phyloP scores from a whole-genome alignment of 2,797 vertebrate genomes.

The Pangasius sanitwongsei region DNA sequence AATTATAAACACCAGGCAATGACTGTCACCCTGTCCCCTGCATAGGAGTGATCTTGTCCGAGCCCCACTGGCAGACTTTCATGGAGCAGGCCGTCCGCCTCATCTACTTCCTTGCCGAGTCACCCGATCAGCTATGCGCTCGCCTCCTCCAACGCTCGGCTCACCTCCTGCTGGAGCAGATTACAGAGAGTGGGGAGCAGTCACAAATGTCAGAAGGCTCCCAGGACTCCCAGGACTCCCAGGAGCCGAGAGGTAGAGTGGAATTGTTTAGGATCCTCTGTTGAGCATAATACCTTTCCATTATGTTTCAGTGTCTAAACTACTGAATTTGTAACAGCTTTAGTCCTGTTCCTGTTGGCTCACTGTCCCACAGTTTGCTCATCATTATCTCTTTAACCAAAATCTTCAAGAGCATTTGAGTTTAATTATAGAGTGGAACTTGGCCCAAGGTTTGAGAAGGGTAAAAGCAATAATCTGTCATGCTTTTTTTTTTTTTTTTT shows the following conservation, averaged over 20 bases:
- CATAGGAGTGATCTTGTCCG: conserved; percentile 74
- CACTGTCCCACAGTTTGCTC: background rate
- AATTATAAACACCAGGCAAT: background rate
- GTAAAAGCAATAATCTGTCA: background rate
- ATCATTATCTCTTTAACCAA: background rate
- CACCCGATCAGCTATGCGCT: conserved; percentile 87
- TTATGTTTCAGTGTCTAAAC: too few species aligned
- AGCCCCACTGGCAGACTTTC: conserved; percentile 89
- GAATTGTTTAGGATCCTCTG: background rate
- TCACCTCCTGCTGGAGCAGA: conserved; percentile 80
- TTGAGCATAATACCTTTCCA: background rate
- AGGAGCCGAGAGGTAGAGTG: conserved; percentile 67
- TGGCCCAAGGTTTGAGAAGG: background rate
- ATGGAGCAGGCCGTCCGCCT: conserved; percentile 86
- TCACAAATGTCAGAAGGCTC: conserved; percentile 58
- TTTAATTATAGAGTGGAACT: background rate
- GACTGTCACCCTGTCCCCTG: background rate
- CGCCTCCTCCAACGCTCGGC: conserved; percentile 82
- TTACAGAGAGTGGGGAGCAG: conserved; percentile 68
- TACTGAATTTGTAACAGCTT: background rate
- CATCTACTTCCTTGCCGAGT: conserved; percentile 90
- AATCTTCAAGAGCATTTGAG: background rate
- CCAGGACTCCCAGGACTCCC: conserved; percentile 70
- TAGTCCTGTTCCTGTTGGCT: background rate
- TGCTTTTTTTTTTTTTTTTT: background rate